phyloP scores from a whole-genome alignment of 2,797 vertebrate genomes.

The Fratercula arctica region DNA sequence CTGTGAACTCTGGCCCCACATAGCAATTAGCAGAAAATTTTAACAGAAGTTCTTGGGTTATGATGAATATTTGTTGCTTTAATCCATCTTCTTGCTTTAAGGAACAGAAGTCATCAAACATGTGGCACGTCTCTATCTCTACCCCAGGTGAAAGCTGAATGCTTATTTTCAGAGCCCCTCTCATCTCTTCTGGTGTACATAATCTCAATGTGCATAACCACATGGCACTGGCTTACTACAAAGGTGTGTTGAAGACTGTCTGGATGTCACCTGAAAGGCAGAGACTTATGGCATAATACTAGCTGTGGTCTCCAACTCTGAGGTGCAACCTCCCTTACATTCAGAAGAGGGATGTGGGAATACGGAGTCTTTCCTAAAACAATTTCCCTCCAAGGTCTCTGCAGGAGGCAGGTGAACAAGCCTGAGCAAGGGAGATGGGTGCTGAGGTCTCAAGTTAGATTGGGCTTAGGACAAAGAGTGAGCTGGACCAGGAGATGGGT shows the following conservation, averaged over 20 bases:
- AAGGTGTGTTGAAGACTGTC: background rate
- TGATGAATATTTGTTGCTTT: background rate
- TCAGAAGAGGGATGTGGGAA: background rate
- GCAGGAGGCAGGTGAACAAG: background rate
- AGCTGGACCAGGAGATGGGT: background rate
- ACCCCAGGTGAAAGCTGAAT: background rate
- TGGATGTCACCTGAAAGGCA: background rate
- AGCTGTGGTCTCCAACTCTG: background rate
- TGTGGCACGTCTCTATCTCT: background rate
- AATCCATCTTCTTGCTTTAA: background rate
- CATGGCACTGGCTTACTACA: background rate
- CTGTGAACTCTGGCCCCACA: background rate
- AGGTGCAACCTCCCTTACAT: background rate
- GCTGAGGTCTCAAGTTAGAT: background rate
- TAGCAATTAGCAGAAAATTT: background rate
- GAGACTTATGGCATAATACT: background rate
- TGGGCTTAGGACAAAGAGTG: background rate
- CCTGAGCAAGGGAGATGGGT: background rate
- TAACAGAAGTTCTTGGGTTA: background rate
- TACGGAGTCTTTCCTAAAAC: background rate
- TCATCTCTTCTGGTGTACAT: accelerated
- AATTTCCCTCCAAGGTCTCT: background rate
- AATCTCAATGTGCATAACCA: background rate
- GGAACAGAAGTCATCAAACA: background rate
- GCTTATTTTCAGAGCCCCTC: background rate